phyloP scores from a whole-genome alignment of 2,888 invertebrate species.

The Yponomeuta evonymella region DNA sequence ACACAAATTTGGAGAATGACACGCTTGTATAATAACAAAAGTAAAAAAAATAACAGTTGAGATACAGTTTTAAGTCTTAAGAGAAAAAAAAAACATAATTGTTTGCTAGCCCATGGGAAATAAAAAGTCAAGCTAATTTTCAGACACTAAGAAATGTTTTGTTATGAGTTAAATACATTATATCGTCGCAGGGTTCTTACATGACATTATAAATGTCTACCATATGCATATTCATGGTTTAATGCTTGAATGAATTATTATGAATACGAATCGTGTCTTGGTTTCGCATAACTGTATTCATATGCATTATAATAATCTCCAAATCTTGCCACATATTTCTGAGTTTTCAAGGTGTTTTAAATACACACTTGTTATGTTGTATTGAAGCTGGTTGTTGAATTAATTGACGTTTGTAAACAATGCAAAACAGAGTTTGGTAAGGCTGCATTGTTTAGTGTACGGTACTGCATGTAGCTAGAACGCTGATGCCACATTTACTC shows the following conservation, averaged over 20 bases:
- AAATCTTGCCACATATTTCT: background rate
- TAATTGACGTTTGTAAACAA: constrained; percentile 62
- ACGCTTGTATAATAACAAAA: too few relatives aligned
- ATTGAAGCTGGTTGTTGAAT: constrained; percentile 42
- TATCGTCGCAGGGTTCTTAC: background rate
- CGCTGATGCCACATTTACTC: constrained; percentile 40
- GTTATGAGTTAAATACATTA: background rate
- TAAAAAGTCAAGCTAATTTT: too few relatives aligned
- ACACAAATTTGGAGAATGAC: too few relatives aligned
- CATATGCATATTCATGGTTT: background rate
- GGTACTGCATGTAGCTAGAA: constrained; percentile 43
- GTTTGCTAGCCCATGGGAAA: too few relatives aligned
- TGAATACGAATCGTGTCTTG: background rate
- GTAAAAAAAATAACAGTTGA: too few relatives aligned
- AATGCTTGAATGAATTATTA: background rate
- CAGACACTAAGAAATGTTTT: too few relatives aligned
- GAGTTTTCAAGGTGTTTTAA: constrained; percentile 1
- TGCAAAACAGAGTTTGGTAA: constrained; percentile 52
- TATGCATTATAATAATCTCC: background rate
- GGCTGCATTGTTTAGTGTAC: constrained; percentile 55
- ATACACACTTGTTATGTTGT: background rate
- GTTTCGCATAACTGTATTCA: background rate
- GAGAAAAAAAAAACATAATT: too few relatives aligned
- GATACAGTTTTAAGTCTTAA: too few relatives aligned
- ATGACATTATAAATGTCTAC: background rate